These are phyloP conservation scores for Pyrocephalus nanus DNA, from an alignment of 2,797 vertebrate genomes.

Conservation along the genomic window DNA sequence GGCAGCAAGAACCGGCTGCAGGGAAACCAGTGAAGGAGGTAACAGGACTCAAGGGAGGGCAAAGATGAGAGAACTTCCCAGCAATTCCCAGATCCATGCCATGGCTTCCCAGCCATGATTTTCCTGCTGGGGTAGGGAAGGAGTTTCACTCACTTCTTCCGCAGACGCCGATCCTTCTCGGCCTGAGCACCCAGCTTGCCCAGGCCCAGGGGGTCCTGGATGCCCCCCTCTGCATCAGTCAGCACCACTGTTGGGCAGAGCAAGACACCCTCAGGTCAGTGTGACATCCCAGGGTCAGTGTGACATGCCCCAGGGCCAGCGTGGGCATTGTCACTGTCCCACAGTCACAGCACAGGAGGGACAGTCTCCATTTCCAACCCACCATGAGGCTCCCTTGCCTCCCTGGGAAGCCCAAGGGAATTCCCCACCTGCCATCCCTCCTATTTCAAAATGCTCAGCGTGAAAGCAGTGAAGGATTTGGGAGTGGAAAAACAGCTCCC, in stretches of 20 bases:
- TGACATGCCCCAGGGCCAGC: neutral
- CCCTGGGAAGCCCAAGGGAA: neutral
- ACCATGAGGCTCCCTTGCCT: neutral
- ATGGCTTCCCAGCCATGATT: neutral
- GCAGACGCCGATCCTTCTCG: constrained; percentile 91
- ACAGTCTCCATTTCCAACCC: neutral
- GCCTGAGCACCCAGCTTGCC: constrained; percentile 94
- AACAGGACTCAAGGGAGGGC: neutral
- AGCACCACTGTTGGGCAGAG: constrained; percentile 68
- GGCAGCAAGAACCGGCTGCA: neutral
- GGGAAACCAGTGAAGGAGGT: neutral
- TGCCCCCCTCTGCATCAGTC: constrained; percentile 86
- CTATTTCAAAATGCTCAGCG: neutral
- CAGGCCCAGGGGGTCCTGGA: constrained; percentile 90
- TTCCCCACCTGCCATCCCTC: neutral
- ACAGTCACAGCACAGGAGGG: neutral
- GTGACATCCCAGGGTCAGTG: fast-evolving
- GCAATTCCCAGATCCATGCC: neutral
- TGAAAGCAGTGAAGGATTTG: neutral
- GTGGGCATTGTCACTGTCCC: neutral
- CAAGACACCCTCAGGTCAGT: neutral
- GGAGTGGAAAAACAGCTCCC: neutral
- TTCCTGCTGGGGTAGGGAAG: neutral
- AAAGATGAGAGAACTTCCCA: neutral
- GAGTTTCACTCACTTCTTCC: constrained; percentile 87